Evolutionary conservation across 2,888 invertebrate species (phyloP).

Genomic region (Sarcophaga rosellei): DNA sequence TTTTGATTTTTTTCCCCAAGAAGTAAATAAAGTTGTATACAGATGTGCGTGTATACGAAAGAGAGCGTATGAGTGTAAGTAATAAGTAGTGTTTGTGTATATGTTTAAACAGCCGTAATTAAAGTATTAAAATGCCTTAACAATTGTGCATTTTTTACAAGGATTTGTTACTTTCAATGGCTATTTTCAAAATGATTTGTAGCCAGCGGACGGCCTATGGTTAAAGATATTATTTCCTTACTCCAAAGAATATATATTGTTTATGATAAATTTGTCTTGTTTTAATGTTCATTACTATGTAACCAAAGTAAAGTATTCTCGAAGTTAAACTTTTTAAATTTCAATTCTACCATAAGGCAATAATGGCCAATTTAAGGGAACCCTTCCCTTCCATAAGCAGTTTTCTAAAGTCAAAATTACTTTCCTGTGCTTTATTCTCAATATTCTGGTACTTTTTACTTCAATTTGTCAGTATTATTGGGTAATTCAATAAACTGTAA

Average conservation of each 20-base stretch:
- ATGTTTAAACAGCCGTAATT: background rate
- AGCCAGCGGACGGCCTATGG: background rate
- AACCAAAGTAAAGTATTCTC: too few species aligned
- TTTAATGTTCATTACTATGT: background rate
- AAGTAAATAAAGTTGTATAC: background rate
- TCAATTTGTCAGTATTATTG: slow-evolving; percentile 20
- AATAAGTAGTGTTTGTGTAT: too few species aligned
- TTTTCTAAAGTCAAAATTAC: background rate
- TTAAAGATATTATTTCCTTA: background rate
- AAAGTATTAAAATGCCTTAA: slow-evolving; percentile 48
- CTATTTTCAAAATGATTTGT: background rate
- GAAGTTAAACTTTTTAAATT: too few species aligned
- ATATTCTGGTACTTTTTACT: background rate
- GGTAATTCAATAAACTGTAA: slow-evolving; percentile 59
- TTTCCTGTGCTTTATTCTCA: background rate
- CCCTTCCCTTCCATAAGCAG: too few species aligned
- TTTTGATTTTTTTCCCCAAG: background rate
- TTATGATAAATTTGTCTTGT: background rate
- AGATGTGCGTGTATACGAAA: background rate
- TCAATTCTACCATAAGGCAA: too few species aligned
- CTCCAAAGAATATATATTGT: background rate
- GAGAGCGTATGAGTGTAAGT: background rate
- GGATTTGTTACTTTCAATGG: background rate
- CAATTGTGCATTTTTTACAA: background rate
- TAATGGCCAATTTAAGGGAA: too few species aligned